phyloP scores from a whole-genome alignment of 53 echinoderm and acorn worm species.

The Zoroaster sp. region DNA sequence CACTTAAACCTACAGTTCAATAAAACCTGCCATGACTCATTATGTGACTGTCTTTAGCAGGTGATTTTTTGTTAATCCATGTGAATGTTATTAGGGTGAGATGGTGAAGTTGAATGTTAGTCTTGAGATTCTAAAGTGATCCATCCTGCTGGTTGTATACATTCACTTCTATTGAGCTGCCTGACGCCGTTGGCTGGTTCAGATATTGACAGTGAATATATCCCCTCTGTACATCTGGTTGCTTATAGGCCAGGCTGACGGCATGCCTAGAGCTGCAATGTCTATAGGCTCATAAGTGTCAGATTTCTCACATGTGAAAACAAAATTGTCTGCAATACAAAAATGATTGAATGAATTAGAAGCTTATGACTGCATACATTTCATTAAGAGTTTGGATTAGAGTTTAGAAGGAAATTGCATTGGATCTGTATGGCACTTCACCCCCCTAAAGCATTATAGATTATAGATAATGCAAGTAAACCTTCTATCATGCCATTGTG shows the following conservation, averaged over 20 bases:
- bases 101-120: background rate
- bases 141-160: background rate
- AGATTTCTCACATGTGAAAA: conserved; percentile 17
- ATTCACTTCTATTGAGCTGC: conserved; percentile 17
- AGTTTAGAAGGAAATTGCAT: background rate
- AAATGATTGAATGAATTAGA: conserved; percentile 25
- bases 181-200: conserved; percentile 11
- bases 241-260: background rate
- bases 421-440: background rate
- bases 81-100: background rate
- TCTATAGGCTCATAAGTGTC: conserved; percentile 17
- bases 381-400: conserved; percentile 29
- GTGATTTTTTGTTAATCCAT: background rate
- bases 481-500: conserved; percentile 25
- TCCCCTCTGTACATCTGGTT: conserved; percentile 1
- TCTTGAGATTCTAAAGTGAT: background rate
- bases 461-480: background rate
- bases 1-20: background rate
- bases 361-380: conserved; percentile 2
- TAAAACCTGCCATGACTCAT: background rate
- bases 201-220: conserved; percentile 40
- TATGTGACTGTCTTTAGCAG: background rate
- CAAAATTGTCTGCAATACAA: background rate
- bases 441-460: background rate
- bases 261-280: background rate